Conservation (phyloP, 2,113 vertebrate genomes). For the Epinephelus moara region DNA sequence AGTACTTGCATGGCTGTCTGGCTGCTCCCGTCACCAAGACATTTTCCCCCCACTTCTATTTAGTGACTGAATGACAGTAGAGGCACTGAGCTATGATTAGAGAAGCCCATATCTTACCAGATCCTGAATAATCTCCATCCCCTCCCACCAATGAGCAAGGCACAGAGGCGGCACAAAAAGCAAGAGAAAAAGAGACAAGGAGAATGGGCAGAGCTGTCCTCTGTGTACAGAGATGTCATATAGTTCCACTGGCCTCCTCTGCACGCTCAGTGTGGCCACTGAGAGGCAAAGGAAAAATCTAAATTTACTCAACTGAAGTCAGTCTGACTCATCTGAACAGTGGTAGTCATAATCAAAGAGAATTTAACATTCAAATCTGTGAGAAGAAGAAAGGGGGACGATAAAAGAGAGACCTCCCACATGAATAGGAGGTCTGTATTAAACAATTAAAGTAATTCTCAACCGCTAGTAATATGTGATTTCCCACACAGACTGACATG, state of each 20-base stretch:
- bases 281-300: conserved; percentile 12
- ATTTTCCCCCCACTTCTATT: conserved; percentile 65
- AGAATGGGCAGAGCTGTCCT: conserved; percentile 57
- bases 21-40: conserved; percentile 71
- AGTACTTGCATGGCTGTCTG: conserved; percentile 76
- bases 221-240: conserved; percentile 69
- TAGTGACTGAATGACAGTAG: conserved; percentile 80
- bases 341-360: conserved; percentile 25
- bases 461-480: conserved; percentile 24
- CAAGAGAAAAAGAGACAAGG: conserved; percentile 46
- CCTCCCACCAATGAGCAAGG: conserved; percentile 70
- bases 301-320: conserved; percentile 49
- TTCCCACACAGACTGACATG: conserved; percentile 44
- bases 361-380: conserved; percentile 43
- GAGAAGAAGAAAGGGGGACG: not conserved
- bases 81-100: conserved; percentile 79
- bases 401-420: conserved; percentile 12
- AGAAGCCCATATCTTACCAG: conserved; percentile 76
- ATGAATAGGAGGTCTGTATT: conserved; percentile 28
- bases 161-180: conserved; percentile 58
- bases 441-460: conserved; percentile 57
- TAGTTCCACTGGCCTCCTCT: conserved; percentile 31
- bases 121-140: conserved; percentile 81
- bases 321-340: conserved; percentile 43
- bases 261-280: conserved; percentile 22